A percentile compares a stretch with the other conserved stretches of the same genome.
These are phyloP conservation scores for Entomobrya multifasciata DNA, from an alignment of 2,888 invertebrate genomes.

Conservation along the genomic window DNA sequence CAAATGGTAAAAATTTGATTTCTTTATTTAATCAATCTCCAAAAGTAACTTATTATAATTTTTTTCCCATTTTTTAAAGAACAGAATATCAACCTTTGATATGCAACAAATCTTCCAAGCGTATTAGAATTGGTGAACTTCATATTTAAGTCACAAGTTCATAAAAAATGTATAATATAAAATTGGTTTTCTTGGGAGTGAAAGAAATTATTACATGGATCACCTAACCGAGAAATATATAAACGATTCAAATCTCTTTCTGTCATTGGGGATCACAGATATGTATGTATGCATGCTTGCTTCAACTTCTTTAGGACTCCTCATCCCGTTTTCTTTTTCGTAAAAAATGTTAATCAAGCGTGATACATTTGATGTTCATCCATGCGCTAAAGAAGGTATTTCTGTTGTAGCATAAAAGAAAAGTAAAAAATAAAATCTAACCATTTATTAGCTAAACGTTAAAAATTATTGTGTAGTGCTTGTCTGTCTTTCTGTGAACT, in stretches of 20 bases:
- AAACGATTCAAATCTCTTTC: neutral
- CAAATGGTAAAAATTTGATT: no score
- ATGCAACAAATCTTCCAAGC: no score
- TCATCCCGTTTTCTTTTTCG: conserved; percentile 7
- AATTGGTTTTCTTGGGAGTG: neutral
- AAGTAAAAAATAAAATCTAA: conserved; percentile 3
- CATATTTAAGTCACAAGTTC: no score
- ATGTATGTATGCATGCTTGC: neutral
- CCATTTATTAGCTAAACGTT: conserved; percentile 33
- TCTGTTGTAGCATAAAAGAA: neutral
- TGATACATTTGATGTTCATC: conserved; percentile 63
- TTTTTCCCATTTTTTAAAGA: no score
- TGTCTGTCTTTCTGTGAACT: no score
- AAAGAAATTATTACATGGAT: neutral
- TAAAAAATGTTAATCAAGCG: conserved; percentile 63
- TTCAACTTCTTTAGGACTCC: neutral
- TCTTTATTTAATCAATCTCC: no score
- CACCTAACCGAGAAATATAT: neutral
- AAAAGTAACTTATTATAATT: no score
- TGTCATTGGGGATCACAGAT: no score
- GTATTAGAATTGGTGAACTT: no score
- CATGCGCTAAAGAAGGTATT: conserved; percentile 47
- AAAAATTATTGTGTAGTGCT: neutral
- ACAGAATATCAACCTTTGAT: no score
- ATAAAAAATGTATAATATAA: no score